Base-by-base conservation (phyloP, 1,140 invertebrate species). In the Elymnias hypermnestra region DNA sequence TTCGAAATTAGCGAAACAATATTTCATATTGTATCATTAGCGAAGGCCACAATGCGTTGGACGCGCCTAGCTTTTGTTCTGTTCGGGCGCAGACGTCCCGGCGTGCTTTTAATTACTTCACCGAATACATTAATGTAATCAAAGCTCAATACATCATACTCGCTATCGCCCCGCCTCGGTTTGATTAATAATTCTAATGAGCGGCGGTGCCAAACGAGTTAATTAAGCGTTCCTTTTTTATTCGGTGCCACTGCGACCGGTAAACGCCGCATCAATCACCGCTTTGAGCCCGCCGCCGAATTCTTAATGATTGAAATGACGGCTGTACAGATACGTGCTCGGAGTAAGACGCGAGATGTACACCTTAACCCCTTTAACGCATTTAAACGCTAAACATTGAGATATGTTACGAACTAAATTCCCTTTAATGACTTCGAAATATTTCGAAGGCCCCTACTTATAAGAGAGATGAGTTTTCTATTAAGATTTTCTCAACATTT, bases 171-270 rank as follows among this genome's bases (percentile, higher is more conserved):
- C 73, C 75, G 72, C 77, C 77, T 84, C 63, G 70, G 55, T 82
- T 84, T 85, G 82, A 85, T 85, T 85, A 85, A 85, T 85, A 83
- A 73, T 83, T 83, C 68, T 85, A 85, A 85, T 85, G 81, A 85
- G 81, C 75, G 75, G 68, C 75, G 78, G 70, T 82, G 81, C 81
- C 81, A 85, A 85, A 83, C 78, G 81, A 85, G 81, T 85, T 85
- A 85, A 85, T 85, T 83, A 85, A 83, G 67, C 66, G 65, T 78
- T 69, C 61, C 59, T 78, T 84, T 82, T 82, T 82, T 81, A 64
- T 63, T 43, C 53, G 54, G 59, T 74, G 81, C 77, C 74, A 83
- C 81, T 68, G 78, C 66, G 72, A 52, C 67, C 70, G 63, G 78
- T 84, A 84, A 84, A 84, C 81, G 81, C 70, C 65, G 66, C 81